Conservation (phyloP, 2,888 invertebrate genomes). For the Romanomermis culicivorax region DNA sequence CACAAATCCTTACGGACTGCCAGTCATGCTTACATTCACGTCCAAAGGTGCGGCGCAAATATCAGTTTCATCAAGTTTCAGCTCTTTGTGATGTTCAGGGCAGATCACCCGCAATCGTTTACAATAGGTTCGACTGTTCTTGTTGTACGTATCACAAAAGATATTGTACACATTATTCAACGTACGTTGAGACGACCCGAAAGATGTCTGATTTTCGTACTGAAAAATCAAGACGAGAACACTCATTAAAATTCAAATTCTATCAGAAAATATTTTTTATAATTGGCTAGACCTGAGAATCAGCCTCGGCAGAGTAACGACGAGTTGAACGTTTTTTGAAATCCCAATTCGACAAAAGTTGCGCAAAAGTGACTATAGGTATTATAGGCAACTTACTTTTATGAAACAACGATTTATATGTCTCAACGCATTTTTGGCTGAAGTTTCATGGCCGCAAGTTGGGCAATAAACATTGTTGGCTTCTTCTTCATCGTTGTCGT, state of each 20-base stretch:
- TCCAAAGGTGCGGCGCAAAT: slow-evolving; percentile 94
- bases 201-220: slow-evolving; percentile 88
- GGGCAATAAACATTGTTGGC: slow-evolving; percentile 69
- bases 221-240: slow-evolving; percentile 25
- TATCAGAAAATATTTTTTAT: too few relatives aligned
- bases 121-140: slow-evolving; percentile 57
- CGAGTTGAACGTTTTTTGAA: too few relatives aligned
- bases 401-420: slow-evolving; percentile 97
- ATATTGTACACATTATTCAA: slow-evolving; percentile 42
- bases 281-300: too few relatives aligned
- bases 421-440: slow-evolving; percentile 66
- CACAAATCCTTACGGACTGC: too few relatives aligned
- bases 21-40: too few relatives aligned
- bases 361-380: too few relatives aligned
- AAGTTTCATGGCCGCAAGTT: slow-evolving; percentile 85
- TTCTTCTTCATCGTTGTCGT: background rate
- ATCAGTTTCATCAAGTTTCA: slow-evolving; percentile 41
- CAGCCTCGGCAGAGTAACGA: too few relatives aligned
- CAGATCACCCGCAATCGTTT: slow-evolving; percentile 81
- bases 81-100: slow-evolving; percentile 87
- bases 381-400: too few relatives aligned
- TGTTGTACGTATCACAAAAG: slow-evolving; percentile 88
- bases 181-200: slow-evolving; percentile 80
- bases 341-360: too few relatives aligned
- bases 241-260: background rate